Base-by-base conservation (phyloP, 2,797 vertebrate genomes). In the Alcedo quadribrachys region DNA sequence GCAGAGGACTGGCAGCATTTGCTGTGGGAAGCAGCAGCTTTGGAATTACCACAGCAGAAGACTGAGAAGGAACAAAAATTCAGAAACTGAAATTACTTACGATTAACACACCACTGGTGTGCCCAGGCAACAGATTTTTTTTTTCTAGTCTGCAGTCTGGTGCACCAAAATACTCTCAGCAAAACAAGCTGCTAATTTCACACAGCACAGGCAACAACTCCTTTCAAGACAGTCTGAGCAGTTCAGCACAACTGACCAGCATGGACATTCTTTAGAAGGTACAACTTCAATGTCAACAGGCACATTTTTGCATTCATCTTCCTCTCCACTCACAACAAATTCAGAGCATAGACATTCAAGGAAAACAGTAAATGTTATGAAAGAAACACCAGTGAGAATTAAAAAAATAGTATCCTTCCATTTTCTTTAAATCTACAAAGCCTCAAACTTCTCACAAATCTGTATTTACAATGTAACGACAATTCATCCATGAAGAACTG, bases 191-290 rank as follows among this genome's bases (percentile, higher is more conserved):
- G 42, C 37, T 65, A 2, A 61, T 45, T 86, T 69, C 40, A 74
- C 11, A 4, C 1, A 30, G 37, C 8, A 53, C 0, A 62, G 28
- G 13, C 27, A 65, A 78, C 27, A 66, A 28, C 22, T 53, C 17
- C 22, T 18, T 25, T 3, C 54, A 21, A 30, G 35, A 40, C 22
- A 75, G 42, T 16, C 81, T 14, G 15, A 68, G 11, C 42, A 19
- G 20, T 1, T 30, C 1, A 45, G 46, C 19, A 40, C 42, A 82
- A 43, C 45, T 11, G 45, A 80, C 11, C 35, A 86, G 79, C 24
- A 54, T 1, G 0, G 6, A 6, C 0, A 0, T 15, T 61, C 62
- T 50, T 62, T 20, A 73, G 35, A 76, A 69, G 17, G 63, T 1
- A 79, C n/a, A 69, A 27, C 22, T 73, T 65, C 55, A 20, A 5